These are phyloP conservation scores for Sorex maritimensis DNA, from an alignment of 2,797 vertebrate species.

Conservation along the genomic window DNA sequence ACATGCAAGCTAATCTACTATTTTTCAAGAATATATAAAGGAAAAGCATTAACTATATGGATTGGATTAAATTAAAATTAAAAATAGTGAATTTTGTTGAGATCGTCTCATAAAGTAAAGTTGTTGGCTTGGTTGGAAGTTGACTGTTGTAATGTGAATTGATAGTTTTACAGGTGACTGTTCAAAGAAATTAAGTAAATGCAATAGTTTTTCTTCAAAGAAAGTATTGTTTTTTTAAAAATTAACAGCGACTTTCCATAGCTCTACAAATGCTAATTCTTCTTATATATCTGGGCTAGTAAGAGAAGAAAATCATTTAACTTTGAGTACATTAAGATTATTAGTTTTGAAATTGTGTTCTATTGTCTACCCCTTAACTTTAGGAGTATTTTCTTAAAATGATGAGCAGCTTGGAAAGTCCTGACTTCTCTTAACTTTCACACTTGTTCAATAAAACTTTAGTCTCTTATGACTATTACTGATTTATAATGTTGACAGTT, in stretches of 20 bases:
- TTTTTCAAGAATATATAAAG: not conserved
- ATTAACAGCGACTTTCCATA: not conserved
- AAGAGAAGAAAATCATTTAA: constrained; percentile 18
- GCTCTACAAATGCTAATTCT: constrained; percentile 25
- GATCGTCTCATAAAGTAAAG: not conserved
- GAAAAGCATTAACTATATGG: not conserved
- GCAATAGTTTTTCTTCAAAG: not conserved
- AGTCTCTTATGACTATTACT: not conserved
- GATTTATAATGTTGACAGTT: constrained; percentile 48
- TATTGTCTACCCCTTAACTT: constrained; percentile 23
- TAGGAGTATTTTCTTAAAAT: constrained; percentile 49
- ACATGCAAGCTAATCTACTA: not conserved
- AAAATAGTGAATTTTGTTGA: not conserved
- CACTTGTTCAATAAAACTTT: constrained; percentile 6
- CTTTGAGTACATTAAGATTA: not conserved
- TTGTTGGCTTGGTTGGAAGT: not conserved
- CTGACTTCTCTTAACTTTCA: constrained; percentile 65
- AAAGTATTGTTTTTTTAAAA: constrained; percentile 7
- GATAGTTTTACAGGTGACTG: constrained; percentile 43
- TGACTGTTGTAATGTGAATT: constrained; percentile 35
- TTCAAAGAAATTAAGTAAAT: constrained; percentile 24
- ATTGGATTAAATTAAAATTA: constrained; percentile 15
- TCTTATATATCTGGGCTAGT: not conserved
- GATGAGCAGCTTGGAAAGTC: constrained; percentile 72
- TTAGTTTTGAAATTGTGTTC: not conserved